Percentiles rank a stretch among this genome's conserved stretches.
phyloP scores from a whole-genome alignment of 2,113 vertebrate species.

The Sterrhoptilus dennistouni region DNA sequence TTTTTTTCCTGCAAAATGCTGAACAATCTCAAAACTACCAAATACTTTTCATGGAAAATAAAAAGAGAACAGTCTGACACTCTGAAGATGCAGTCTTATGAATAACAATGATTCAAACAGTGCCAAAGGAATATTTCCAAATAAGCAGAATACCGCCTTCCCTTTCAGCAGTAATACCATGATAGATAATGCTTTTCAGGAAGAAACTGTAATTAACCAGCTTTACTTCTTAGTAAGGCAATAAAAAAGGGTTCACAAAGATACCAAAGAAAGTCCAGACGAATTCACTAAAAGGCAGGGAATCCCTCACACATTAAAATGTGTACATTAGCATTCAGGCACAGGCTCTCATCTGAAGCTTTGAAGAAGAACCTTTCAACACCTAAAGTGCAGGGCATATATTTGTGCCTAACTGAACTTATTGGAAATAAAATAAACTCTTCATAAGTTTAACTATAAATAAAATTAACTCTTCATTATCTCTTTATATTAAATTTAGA shows the following conservation, averaged over 20 bases:
- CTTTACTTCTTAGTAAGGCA: background rate
- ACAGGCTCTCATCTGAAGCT: background rate
- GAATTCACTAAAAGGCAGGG: background rate
- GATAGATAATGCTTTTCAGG: background rate
- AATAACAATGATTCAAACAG: background rate
- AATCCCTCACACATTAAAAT: background rate
- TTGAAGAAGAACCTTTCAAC: background rate
- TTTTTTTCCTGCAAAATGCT: background rate
- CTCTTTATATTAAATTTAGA: background rate
- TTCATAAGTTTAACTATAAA: background rate
- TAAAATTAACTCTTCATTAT: background rate
- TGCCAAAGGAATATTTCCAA: background rate
- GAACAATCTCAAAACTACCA: background rate
- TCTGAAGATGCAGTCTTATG: background rate
- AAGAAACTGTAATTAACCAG: background rate
- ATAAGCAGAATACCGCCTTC: background rate
- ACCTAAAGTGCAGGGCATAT: background rate
- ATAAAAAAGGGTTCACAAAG: background rate
- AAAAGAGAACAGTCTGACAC: background rate
- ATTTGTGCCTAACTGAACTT: background rate
- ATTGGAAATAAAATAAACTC: background rate
- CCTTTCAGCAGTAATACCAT: background rate
- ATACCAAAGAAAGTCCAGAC: background rate
- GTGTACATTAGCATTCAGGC: background rate
- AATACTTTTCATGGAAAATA: background rate